A percentile compares a stretch with the other conserved stretches of the same genome.
phyloP scores from a whole-genome alignment of 2,888 invertebrate genomes.

The Cephalotes varians region DNA sequence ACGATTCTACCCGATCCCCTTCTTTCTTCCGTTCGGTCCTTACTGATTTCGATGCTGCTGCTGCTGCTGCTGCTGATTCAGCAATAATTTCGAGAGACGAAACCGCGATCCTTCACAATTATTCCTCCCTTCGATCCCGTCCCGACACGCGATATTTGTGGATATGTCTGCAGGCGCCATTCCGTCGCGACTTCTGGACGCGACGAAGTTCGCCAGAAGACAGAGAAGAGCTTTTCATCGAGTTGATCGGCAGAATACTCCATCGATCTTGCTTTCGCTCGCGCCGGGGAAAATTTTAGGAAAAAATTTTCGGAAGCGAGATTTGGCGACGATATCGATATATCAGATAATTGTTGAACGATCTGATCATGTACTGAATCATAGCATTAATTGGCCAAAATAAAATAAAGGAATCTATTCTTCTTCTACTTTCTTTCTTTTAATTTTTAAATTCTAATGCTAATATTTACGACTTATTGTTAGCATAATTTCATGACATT shows the following conservation, averaged over 20 bases:
- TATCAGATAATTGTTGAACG: not conserved
- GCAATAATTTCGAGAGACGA: conserved; percentile 48
- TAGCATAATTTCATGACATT: not conserved
- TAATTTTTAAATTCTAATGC: not conserved
- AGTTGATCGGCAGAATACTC: conserved; percentile 22
- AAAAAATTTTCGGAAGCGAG: not conserved
- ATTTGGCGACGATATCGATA: not conserved
- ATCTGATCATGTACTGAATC: not conserved
- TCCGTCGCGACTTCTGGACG: conserved; percentile 26
- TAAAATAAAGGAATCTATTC: not conserved
- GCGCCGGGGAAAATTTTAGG: not conserved
- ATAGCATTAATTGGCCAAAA: conserved; percentile 4
- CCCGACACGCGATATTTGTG: conserved; percentile 24
- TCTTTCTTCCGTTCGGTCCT: conserved; percentile 15
- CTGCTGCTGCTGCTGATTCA: conserved; percentile 36
- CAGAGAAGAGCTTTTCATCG: conserved; percentile 21
- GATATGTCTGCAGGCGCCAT: conserved; percentile 18
- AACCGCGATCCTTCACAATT: conserved; percentile 24
- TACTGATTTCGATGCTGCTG: conserved; percentile 15
- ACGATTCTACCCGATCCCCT: not conserved
- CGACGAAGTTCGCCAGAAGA: not conserved
- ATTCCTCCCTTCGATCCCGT: conserved; percentile 40
- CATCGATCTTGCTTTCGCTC: not conserved
- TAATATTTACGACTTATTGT: not conserved
- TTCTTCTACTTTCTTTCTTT: not conserved